These are phyloP conservation scores for Lagria hirta DNA, from an alignment of 2,888 invertebrate species.

Conservation along the genomic window DNA sequence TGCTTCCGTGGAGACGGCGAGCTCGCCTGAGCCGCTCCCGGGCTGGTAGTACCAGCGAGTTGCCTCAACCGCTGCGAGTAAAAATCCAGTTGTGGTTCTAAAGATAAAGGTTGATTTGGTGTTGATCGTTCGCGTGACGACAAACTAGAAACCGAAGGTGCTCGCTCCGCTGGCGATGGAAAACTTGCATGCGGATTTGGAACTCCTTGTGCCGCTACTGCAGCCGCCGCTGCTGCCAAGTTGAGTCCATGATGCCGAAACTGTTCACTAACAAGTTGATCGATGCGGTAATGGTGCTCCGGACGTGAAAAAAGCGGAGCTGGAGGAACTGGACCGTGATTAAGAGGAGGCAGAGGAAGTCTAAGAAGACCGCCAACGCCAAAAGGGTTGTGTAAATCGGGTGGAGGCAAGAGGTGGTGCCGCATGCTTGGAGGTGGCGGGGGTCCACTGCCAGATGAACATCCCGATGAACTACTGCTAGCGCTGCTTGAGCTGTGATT, in stretches of 20 bases:
- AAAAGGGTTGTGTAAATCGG: conserved; percentile 75
- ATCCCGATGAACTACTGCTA: conserved; percentile 55
- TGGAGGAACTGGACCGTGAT: conserved; percentile 71
- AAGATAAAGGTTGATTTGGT: conserved; percentile 67
- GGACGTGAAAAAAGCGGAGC: conserved; percentile 76
- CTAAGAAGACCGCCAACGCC: conserved; percentile 71
- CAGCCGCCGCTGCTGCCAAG: conserved; percentile 72
- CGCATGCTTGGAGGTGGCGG: conserved; percentile 65
- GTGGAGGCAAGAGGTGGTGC: conserved; percentile 71
- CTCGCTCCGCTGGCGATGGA: conserved; percentile 62
- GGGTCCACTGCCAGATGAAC: conserved; percentile 58
- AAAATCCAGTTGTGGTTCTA: conserved; percentile 95
- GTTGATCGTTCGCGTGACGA: conserved; percentile 57
- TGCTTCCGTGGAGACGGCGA: conserved; percentile 81
- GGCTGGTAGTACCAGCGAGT: conserved; percentile 94
- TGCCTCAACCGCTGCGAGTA: conserved; percentile 99
- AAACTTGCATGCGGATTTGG: conserved; percentile 64
- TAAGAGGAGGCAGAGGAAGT: conserved; percentile 72
- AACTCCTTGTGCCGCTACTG: conserved; percentile 64
- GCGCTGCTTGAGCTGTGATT: conserved; percentile 60
- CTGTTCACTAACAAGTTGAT: conserved; percentile 80
- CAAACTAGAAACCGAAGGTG: conserved; percentile 57
- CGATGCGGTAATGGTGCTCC: conserved; percentile 79
- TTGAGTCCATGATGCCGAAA: conserved; percentile 79
- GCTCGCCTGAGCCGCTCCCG: conserved; percentile 84